These are phyloP conservation scores for Drosophila cracens DNA, from an alignment of 2,888 invertebrate species.

Conservation along the genomic window DNA sequence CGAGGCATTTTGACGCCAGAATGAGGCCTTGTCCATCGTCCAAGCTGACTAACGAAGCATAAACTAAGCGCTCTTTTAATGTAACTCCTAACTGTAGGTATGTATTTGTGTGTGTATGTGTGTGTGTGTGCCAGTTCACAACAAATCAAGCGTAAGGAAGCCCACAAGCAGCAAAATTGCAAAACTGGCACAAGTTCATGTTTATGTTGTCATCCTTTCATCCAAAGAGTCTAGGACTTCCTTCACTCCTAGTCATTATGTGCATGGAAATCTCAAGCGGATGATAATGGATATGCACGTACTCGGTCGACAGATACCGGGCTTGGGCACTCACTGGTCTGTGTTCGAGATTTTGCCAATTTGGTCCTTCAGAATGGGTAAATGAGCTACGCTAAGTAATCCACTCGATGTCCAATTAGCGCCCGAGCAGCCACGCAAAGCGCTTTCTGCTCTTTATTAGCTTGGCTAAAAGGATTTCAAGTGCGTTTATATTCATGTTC, in stretches of 20 bases:
- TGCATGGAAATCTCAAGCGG: slow-evolving; percentile 42
- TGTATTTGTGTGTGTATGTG: slow-evolving; percentile 21
- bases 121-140: slow-evolving; percentile 36
- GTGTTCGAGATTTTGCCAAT: slow-evolving; percentile 44
- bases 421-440: slow-evolving; percentile 14
- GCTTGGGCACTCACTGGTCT: slow-evolving; percentile 38
- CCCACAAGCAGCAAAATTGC: slow-evolving; percentile 54
- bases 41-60: slow-evolving; percentile 65
- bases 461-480: slow-evolving; percentile 9
- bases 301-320: slow-evolving; percentile 25
- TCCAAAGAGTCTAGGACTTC: not conserved
- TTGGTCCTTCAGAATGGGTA: slow-evolving; percentile 29
- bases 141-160: slow-evolving; percentile 78
- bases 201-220: slow-evolving; percentile 34
- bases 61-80: slow-evolving; percentile 62
- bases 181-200: slow-evolving; percentile 54
- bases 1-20: slow-evolving; percentile 69
- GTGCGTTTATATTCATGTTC: slow-evolving; percentile 20
- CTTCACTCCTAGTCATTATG: slow-evolving; percentile 1
- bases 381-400: slow-evolving; percentile 31
- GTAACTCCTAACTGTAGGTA: slow-evolving; percentile 17
- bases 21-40: slow-evolving; percentile 45
- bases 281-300: slow-evolving; percentile 56
- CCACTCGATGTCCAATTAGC: slow-evolving; percentile 59
- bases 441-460: slow-evolving; percentile 25